Evolutionary conservation across 2,113 vertebrate genomes (phyloP), one percentile per base, ranked within the genome.

Genomic region (Herpetotheres cachinnans): DNA sequence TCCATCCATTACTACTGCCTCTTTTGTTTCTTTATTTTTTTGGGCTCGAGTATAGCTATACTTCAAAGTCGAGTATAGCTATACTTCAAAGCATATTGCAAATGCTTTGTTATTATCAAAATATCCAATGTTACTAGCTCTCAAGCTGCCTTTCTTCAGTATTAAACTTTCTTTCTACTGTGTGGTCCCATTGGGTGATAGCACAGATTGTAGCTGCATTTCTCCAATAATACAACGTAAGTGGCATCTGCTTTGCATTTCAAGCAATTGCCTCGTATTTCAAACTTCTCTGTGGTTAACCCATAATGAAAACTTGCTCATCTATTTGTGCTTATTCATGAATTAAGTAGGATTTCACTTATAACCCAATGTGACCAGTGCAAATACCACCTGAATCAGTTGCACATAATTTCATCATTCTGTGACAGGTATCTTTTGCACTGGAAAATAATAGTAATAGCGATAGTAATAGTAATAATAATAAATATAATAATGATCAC

Each of bases 201-300:
- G 94, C 95, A 61, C 80, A 97, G 13, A 91, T 73, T n/a, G 59
- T 87, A 17, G 46, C 77, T 58, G 29, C 32, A 16, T 50, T 91
- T 81, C 25, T 66, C 25, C 22, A 61, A 12, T 18, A 44, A 66
- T 21, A 22, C 38, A 91, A 82, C 47, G 66, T 90, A 96, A 92
- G 86, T 25, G 46, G 61, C 79, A 95, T 56, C 62, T 89, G 82
- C 72, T 97, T 97, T 96, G 94, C 49, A 52, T 92, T 86, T 92
- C 62, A 96, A 98, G 93, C 93, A 98, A 92, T 94, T 87, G 19
- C 58, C 83, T 95, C 92, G 93, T 91, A 83, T 93, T 97, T 97
- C 97, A 84, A 98, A 98, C 78, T 86, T 97, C 78, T 96, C 96
- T 14, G 83, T 89, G 56, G 88, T 97, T 97, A 95, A 98, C 50